Evolutionary conservation across 2,797 vertebrate genomes (phyloP), one percentile per base, ranked within the genome.

Genomic region (Hydrophis major): DNA sequence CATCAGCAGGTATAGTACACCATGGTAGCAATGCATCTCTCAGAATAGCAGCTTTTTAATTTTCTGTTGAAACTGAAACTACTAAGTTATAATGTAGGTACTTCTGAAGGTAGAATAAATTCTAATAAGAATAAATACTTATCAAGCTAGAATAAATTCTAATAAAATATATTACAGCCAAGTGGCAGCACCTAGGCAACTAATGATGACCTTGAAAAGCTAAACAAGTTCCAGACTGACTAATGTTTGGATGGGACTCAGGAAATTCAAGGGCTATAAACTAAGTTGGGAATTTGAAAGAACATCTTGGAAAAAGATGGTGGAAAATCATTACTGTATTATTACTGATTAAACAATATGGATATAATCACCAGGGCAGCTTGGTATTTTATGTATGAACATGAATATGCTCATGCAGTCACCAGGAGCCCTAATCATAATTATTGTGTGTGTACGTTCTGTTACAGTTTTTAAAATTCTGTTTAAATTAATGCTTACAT

Each of bases 1-100:
- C 99, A 99, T 97, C 99, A 99, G 95, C 99, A 99, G 99, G 99
- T 99, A 97, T 0, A 96, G 6, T 91, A 11, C 74, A 55, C 4
- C 50, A 74, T 78, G 61, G 78, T 89, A 90, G 91, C 10, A 91
- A 4, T 22, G 55, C 28, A 47, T 91, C 1, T 86, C 57, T 4
- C 88, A 91, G 22, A 83, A 83, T 6, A 37, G 5, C 74, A 55
- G 47, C 27, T 86, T 50, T 14, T 53, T 11, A 28, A 11, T 27
- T 63, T 22, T 50, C 28, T 32, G 37, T 18, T 83, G 25, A 91
- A 18, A 61, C 37, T 32, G 61, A 74, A 14, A 88, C 22, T 37
- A 14, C 50, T 42, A 0, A 12, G 12, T 5, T 78, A 22, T 55
- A 50, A 74, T 90, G 86, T 42, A 59, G 18, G 61, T 22, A 78